Evolutionary conservation across 1,140 invertebrate genomes (phyloP), one percentile per base, ranked within the genome.

Genomic region (Cepaea nemoralis): DNA sequence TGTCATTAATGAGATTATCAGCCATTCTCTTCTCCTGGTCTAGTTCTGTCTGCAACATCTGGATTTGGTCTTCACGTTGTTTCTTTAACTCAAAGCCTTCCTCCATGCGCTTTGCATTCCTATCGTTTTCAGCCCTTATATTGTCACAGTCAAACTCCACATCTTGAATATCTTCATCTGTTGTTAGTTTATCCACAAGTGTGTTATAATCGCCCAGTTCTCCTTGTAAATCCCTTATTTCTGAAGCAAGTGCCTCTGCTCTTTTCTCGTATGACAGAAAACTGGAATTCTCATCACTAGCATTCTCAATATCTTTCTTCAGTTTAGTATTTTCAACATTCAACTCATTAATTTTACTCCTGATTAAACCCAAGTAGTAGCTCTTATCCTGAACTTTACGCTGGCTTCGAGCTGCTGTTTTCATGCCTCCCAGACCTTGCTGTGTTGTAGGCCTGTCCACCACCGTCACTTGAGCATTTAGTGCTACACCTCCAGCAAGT

Each of bases 381-480:
- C 95, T 94, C 88, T 96, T 96, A 88, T 97, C 96, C 89, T 96
- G 95, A 10, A 96, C 94, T 86, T 95, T 94, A 80, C 95, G 92
- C 86, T 85, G 77, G 85, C 89, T 94, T 94, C 63, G 93, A 10
- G 88, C 93, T 0, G 89, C 91, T 55, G 95, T 95, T 83, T 95
- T 94, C 83, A 96, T 91, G 2, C 95, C 95, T 33, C 94, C 94
- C 22, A 96, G 92, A 1, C 95, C 95, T 92, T 96, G 95, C 87
- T 96, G 95, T 8, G 96, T 97, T 82, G 96, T 95, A 3, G 96
- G 95, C 78, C 96, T 92, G 85, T 96, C 95, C 37, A 93, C 91
- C 33, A 94, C 91, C 48, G 86, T 91, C 69, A 92, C 87, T 42
- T 90, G 90, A 10, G 91, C 82, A 83, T 86, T 87, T 40, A 91